Evolutionary conservation across 2,888 invertebrate species (phyloP).

Genomic region (Homarus gammarus): DNA sequence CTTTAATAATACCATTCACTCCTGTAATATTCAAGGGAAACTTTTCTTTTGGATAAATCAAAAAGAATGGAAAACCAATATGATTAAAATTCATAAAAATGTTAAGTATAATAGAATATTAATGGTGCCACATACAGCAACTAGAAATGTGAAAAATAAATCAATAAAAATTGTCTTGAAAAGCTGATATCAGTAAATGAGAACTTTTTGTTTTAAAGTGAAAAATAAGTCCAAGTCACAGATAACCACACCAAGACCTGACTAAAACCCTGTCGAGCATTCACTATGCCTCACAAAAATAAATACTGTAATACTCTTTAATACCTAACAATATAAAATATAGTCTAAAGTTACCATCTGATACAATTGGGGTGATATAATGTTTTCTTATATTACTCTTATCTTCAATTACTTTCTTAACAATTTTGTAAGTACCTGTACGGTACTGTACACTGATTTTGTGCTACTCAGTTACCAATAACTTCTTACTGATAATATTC

Average conservation of each 20-base stretch:
- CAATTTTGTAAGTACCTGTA: conserved; percentile 2
- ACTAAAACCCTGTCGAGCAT: neutral
- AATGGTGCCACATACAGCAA: too few species aligned
- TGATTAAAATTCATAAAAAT: neutral
- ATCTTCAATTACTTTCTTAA: neutral
- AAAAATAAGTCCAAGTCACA: neutral
- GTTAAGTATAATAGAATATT: neutral
- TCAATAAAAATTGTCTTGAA: too few species aligned
- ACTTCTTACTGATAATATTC: too few species aligned
- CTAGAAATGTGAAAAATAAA: too few species aligned
- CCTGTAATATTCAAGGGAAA: neutral
- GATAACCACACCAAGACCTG: neutral
- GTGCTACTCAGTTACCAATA: neutral
- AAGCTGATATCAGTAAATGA: too few species aligned
- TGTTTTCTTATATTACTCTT: neutral
- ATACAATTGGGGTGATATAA: neutral
- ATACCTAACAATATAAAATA: neutral
- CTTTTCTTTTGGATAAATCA: neutral
- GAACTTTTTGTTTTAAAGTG: neutral
- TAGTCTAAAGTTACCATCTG: neutral
- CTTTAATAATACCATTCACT: neutral
- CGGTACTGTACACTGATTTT: neutral
- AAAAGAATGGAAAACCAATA: neutral
- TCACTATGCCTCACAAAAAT: neutral
- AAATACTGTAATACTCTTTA: neutral